Evolutionary conservation across 92 coral and sea anemone species (phyloP).

Genomic region (Diadumene lineata): DNA sequence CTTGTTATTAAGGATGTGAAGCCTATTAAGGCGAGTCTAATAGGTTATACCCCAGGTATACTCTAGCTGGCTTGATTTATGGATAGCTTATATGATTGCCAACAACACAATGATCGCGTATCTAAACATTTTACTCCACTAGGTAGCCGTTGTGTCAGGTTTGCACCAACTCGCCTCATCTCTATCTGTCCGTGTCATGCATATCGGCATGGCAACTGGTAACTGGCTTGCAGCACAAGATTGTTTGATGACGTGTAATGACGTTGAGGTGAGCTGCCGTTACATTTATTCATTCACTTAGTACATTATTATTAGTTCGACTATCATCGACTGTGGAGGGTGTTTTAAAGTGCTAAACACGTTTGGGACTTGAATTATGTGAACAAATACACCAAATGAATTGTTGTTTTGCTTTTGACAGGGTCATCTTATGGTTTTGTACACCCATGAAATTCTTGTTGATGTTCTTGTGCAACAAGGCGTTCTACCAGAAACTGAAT

Average conservation of each 20-base stretch:
- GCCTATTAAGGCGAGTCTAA: too few relatives aligned
- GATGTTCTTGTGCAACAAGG: slow-evolving; percentile 31
- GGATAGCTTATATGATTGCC: too few relatives aligned
- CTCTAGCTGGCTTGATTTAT: too few relatives aligned
- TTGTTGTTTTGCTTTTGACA: slow-evolving; percentile 4
- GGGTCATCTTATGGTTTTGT: slow-evolving; percentile 65
- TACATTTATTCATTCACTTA: too few relatives aligned
- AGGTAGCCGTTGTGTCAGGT: slow-evolving; percentile 64
- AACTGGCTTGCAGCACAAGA: slow-evolving; percentile 66
- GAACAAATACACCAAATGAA: too few relatives aligned
- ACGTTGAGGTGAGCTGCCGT: slow-evolving; percentile 57
- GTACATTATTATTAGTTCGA: not conserved
- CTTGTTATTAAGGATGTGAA: too few relatives aligned
- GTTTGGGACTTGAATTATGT: too few relatives aligned
- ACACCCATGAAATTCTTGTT: slow-evolving; percentile 60
- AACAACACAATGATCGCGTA: too few relatives aligned
- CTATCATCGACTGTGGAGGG: too few relatives aligned
- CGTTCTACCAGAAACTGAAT: slow-evolving; percentile 9
- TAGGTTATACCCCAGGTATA: too few relatives aligned
- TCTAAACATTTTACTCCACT: too few relatives aligned
- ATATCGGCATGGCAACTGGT: slow-evolving; percentile 49
- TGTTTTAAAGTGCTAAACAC: too few relatives aligned
- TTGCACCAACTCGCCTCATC: slow-evolving; percentile 61
- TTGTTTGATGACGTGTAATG: slow-evolving; percentile 47
- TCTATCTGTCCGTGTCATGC: slow-evolving; percentile 71